These are phyloP conservation scores for Chloropsis hardwickii DNA, from an alignment of 2,113 vertebrate genomes.

Conservation along the genomic window DNA sequence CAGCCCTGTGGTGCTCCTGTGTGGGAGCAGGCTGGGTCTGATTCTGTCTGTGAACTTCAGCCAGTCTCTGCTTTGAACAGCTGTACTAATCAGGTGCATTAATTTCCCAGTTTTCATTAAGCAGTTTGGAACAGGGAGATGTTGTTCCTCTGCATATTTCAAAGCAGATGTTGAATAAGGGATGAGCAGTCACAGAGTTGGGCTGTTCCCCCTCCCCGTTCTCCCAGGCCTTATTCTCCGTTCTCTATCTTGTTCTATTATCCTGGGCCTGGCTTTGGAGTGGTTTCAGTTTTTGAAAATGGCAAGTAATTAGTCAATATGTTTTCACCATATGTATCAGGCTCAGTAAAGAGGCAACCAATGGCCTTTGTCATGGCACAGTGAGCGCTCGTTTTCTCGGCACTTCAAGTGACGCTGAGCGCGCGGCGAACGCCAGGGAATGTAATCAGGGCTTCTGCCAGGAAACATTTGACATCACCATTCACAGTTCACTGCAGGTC, in stretches of 20 bases:
- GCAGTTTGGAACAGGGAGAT: neutral
- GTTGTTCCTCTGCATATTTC: neutral
- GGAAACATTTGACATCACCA: neutral
- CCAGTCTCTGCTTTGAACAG: neutral
- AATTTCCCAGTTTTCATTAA: neutral
- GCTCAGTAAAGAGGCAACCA: constrained; percentile 46
- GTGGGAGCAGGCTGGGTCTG: neutral
- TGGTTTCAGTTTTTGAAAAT: constrained; percentile 65
- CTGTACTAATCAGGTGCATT: neutral
- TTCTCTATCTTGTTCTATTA: constrained; percentile 23
- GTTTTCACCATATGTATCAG: constrained; percentile 44
- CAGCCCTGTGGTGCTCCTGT: fast-evolving
- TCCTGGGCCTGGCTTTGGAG: constrained; percentile 61
- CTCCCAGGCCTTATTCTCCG: neutral
- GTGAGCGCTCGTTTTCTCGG: constrained; percentile 37
- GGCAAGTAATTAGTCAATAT: constrained; percentile 67
- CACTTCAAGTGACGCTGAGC: constrained; percentile 20
- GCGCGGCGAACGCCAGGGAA: constrained; percentile 39
- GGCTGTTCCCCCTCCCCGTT: neutral
- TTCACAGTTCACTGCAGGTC: neutral
- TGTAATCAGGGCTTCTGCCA: constrained; percentile 15
- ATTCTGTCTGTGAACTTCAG: neutral
- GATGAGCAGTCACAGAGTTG: neutral
- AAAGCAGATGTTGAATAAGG: neutral
- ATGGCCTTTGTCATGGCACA: constrained; percentile 54